Percentiles rank a stretch among this genome's conserved stretches.
Evolutionary conservation across 2,888 invertebrate genomes (phyloP).

Genomic region (Eupithecia exiguata): DNA sequence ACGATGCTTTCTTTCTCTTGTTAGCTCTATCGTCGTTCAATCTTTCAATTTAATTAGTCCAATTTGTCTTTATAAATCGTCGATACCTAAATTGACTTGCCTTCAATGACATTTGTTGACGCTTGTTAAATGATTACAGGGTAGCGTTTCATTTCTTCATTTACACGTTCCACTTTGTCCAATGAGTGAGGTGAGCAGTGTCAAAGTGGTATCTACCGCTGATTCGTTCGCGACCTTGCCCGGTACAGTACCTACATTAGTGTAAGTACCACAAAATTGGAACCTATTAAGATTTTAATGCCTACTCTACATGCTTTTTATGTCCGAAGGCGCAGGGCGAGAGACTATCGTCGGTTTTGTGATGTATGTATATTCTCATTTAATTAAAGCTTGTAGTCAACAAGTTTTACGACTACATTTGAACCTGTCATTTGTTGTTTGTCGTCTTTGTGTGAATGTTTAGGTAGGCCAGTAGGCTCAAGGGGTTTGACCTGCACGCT

Average conservation of each 20-base stretch:
- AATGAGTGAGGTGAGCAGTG: conserved; percentile 77
- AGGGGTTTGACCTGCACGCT: conserved; percentile 45
- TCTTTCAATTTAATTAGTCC: not conserved
- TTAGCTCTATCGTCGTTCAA: not conserved
- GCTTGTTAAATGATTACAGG: conserved; percentile 72
- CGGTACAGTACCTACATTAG: conserved; percentile 42
- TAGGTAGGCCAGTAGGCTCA: conserved; percentile 37
- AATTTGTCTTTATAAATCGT: conserved; percentile 17
- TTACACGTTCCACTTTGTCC: conserved; percentile 79
- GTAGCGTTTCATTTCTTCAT: conserved; percentile 75
- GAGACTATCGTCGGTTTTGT: not conserved
- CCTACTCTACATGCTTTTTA: conserved; percentile 7
- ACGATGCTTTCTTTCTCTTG: not conserved
- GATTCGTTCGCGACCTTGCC: conserved; percentile 69
- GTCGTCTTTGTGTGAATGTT: not conserved
- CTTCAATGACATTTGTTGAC: conserved; percentile 71
- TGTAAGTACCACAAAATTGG: conserved; percentile 39
- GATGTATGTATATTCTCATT: not conserved
- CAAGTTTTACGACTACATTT: not conserved
- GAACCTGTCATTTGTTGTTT: not conserved
- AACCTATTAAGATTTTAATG: conserved; percentile 15
- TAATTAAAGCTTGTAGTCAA: not conserved
- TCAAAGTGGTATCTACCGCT: conserved; percentile 72
- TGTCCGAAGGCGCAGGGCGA: not conserved
- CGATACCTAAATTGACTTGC: conserved; percentile 67